Conservation (phyloP, 2,888 invertebrate species). For the Antheraea yamamai region DNA sequence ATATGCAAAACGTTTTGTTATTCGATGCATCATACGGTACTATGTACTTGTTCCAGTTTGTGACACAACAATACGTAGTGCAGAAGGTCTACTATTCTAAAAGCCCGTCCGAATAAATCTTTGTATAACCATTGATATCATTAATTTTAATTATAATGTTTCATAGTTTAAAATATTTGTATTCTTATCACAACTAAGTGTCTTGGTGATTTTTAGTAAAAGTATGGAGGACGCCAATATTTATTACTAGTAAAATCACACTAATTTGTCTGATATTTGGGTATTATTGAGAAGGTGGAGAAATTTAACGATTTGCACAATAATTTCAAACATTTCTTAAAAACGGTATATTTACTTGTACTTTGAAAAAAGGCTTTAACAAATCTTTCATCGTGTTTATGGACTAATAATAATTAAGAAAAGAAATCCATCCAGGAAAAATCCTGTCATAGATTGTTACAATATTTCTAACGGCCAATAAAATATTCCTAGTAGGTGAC, state of each 20-base stretch:
- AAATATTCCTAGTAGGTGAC: neutral
- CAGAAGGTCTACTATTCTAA: conserved; percentile 9
- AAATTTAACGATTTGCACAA: no score
- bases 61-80: neutral
- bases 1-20: conserved; percentile 59
- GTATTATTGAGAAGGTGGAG: no score
- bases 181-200: neutral
- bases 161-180: neutral
- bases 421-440: no score
- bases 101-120: neutral
- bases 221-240: no score
- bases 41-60: conserved; percentile 23
- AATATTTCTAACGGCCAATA: neutral
- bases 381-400: no score
- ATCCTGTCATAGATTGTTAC: neutral
- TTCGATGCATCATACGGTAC: conserved; percentile 50
- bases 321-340: no score
- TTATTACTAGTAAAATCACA: no score
- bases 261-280: no score
- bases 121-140: neutral
- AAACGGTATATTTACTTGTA: no score
- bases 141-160: neutral
- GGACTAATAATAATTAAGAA: no score
- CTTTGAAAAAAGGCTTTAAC: no score
- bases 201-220: neutral